Evolutionary conservation across 2,888 invertebrate genomes (phyloP), one percentile per base, ranked within the genome.

Genomic region (Danaus chrysippus): DNA sequence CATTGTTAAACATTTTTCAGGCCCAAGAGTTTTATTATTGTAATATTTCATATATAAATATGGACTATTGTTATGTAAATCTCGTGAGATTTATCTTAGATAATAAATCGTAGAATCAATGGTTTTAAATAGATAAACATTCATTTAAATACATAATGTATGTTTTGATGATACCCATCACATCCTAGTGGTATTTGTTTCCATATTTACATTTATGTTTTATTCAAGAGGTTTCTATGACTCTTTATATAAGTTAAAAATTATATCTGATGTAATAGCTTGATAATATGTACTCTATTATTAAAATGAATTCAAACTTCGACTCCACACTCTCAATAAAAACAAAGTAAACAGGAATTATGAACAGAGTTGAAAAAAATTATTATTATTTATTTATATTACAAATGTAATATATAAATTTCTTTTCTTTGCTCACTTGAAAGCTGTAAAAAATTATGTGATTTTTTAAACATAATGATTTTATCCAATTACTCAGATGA

Each of bases 101-200:
- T 49, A 17, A 17, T 49, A 49, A 17, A 17, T 15, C 23, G 23
- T 34, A 34, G 23, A 34, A 34, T 6, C 23, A 17, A 49, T 10
- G 10, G 15, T 17, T 49, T 49, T 49, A 11, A 49, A 17, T 17
- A 49, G 9, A 49, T 49, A 49, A 49, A 17, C 17, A 17, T 2
- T 11, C 17, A 49, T 49, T 49, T 49, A n/a, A n/a, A 46, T 46
- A 13, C 10, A 49, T 49, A 49, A 46, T 46, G 46, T 15, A 46
- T 17, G 49, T 1, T 15, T 43, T 34, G 2, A 34, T 34, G 23
- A 34, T 34, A 34, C 23, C 23, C 23, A 34, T 34, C 43, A n/a
- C n/a, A 43, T 17, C 15, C 9, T 17, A 10, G 10, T 1, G 49
- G 17, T 17, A 5, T 49, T 6, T 49, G 17, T 49, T 49, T 49